Base-by-base conservation (phyloP, 2,797 vertebrate genomes). In the Clarias platycephalus region DNA sequence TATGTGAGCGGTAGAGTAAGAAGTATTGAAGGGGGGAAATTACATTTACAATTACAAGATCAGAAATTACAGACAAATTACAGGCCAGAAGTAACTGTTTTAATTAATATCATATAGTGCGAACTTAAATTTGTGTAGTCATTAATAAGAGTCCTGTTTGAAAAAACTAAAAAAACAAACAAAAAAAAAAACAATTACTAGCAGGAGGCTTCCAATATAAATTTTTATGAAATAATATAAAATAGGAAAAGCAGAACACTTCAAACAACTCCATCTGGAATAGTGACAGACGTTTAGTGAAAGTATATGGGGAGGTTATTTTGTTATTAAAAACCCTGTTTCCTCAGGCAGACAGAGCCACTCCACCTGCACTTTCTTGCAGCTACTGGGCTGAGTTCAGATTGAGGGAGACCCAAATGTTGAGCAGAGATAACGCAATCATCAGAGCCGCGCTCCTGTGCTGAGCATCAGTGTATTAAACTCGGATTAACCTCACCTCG, bases 241-340 rank as follows among this genome's bases (percentile, higher is more conserved):
- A 93, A 92, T 93, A 94, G 96, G 95, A 96, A 93, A 95, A 95
- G 95, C 94, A 95, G 94, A 96, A 94, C 94, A 98, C 97, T 97
- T 99, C 97, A 98, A 98, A 98, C 96, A 97, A 97, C 97, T 97
- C 94, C 96, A 96, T 96, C 95, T 95, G 96, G 95, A 97, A 96
- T 95, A 95, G 96, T 93, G 93, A 93, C 95, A 96, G 93, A 93
- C 95, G 97, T 97, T 98, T 97, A 96, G 94, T 95, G 96, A 96
- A 97, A 96, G 96, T 97, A 96, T 96, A 96, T 96, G 96, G 96
- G 94, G 95, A 97, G 97, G 96, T 98, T 98, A 98, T 98, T 98
- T 98, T 97, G 97, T 97, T 99, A 98, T 98, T 98, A 98, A 98
- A 97, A 98, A 96, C 96, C 97, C 96, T 96, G 97, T 94, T 96